These are phyloP conservation scores for Girardinichthys multiradiatus DNA, from an alignment of 2,113 vertebrate species.

Conservation along the genomic window DNA sequence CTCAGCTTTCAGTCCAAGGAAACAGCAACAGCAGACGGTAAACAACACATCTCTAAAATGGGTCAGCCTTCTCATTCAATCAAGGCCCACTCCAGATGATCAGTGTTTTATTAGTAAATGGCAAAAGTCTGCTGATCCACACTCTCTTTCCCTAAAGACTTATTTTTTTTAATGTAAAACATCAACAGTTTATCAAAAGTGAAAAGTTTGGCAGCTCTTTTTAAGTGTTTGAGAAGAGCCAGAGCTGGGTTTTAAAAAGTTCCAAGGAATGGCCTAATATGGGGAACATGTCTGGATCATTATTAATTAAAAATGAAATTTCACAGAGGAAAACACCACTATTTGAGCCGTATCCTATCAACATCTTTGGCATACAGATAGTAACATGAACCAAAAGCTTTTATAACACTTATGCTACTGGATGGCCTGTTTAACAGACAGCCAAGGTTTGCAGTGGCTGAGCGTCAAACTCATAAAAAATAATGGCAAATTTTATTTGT, in stretches of 20 bases:
- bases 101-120: constrained; percentile 30
- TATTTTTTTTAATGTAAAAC: constrained; percentile 38
- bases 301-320: constrained; percentile 10
- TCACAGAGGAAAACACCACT: constrained; percentile 3
- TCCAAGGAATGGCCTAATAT: background rate
- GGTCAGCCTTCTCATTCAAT: constrained; percentile 52
- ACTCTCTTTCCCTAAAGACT: constrained; percentile 34
- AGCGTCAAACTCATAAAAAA: constrained; percentile 4
- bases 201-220: constrained; percentile 40
- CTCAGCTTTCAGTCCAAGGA: constrained; percentile 22
- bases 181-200: constrained; percentile 39
- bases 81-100: constrained; percentile 47
- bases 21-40: constrained; percentile 32
- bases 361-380: background rate
- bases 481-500: constrained; percentile 16
- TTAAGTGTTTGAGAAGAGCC: constrained; percentile 24
- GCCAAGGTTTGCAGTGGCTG: background rate
- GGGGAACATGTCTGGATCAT: background rate
- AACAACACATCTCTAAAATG: constrained; percentile 27
- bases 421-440: constrained; percentile 12
- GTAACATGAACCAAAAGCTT: constrained; percentile 16
- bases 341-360: constrained; percentile 10
- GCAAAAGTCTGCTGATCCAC: constrained; percentile 48
- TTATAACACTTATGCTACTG: constrained; percentile 10
- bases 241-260: constrained; percentile 20